These are phyloP conservation scores for Agrilus mali DNA, from an alignment of 2,888 invertebrate genomes.

Conservation along the genomic window DNA sequence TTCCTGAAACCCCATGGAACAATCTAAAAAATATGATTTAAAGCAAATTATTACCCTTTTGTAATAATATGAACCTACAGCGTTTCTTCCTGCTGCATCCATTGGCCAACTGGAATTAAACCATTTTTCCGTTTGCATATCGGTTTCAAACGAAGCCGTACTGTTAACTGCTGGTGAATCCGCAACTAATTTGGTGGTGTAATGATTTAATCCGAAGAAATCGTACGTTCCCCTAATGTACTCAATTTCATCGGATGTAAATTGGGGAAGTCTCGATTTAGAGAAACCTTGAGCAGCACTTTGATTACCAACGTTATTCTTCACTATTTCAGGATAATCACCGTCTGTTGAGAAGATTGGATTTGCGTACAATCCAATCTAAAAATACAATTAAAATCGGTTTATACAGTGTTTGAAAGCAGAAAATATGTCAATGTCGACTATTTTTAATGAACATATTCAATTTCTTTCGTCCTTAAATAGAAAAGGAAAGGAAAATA, in stretches of 20 bases:
- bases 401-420: too few relatives aligned
- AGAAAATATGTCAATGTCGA: too few relatives aligned
- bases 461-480: too few relatives aligned
- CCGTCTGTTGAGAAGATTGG: conserved; percentile 49
- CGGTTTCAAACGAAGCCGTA: conserved; percentile 48
- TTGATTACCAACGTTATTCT: conserved; percentile 38
- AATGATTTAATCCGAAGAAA: conserved; percentile 64
- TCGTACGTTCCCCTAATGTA: conserved; percentile 49
- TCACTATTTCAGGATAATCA: conserved; percentile 54
- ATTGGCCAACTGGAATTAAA: conserved; percentile 46
- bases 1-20: conserved; percentile 46
- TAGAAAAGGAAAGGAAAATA: too few relatives aligned
- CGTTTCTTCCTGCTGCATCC: conserved; percentile 14
- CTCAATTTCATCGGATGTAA: conserved; percentile 45
- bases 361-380: conserved; percentile 55
- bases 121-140: conserved; percentile 43
- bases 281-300: conserved; percentile 44
- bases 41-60: too few relatives aligned
- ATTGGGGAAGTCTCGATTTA: conserved; percentile 47
- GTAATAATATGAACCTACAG: too few relatives aligned
- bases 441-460: too few relatives aligned
- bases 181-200: conserved; percentile 34
- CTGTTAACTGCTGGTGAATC: conserved; percentile 5
- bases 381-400: too few relatives aligned
- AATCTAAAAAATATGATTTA: conserved; percentile 22